Evolutionary conservation across 2,113 vertebrate genomes (phyloP), one percentile per base, ranked within the genome.

Genomic region (Dissostichus mawsoni): DNA sequence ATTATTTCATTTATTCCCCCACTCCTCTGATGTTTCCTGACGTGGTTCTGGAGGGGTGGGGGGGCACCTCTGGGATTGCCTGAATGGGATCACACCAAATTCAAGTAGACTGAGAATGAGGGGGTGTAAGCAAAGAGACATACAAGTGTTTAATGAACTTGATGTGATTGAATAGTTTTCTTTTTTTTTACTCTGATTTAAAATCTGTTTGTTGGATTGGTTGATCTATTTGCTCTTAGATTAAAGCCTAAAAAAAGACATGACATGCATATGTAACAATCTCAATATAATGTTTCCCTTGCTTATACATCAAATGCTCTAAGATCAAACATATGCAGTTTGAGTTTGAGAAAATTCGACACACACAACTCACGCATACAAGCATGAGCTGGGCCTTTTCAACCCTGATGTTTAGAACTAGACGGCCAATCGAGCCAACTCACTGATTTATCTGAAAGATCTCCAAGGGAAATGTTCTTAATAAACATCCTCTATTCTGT

Each of bases 11-110:
- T 78, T 79, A 51, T 33, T 56, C 18, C 66, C 47, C 44, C 36
- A 20, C 80, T 83, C 23, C 55, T 91, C 83, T 88, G 83, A 93
- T 88, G 90, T 90, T 82, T 85, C 68, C 53, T 85, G 81, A 84
- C 53, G 67, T 73, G 78, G 82, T 68, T 84, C 55, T 87, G 69
- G 50, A 63, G 79, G 81, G 79, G 18, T 71, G 72, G 29, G 17
- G 52, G 74, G 81, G 63, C 74, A 78, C 82, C 79, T 52, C 12
- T 66, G 82, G 82, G 89, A 82, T 56, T 64, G 86, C 68, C 63
- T 74, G 52, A 82, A 78, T 79, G 72, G 61, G 64, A 79, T 74
- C 66, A 48, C 67, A 80, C 50, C 62, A 75, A 81, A 87, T 80
- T 78, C 76, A 85, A 77, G 77, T 29, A 66, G 82, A 82, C 47